Conservation (phyloP, 2,113 vertebrate genomes). For the Myrmecophaga tridactyla region DNA sequence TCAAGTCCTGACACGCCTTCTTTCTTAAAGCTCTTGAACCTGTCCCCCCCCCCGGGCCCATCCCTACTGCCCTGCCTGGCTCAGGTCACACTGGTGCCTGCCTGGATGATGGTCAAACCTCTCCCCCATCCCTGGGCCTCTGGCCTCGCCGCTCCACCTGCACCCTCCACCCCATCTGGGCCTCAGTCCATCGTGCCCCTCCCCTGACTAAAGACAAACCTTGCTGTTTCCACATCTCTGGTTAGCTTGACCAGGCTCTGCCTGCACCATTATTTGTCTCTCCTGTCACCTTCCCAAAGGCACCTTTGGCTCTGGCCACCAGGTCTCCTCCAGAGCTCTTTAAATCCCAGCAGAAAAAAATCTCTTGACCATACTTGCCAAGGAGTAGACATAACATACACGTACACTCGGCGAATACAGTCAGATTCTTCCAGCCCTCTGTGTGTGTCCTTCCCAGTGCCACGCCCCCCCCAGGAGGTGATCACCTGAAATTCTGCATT, state of each 20-base stretch:
- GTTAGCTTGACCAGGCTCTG: background rate
- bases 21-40: background rate
- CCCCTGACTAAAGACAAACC: background rate
- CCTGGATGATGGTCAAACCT: background rate
- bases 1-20: background rate
- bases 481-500: background rate
- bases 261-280: background rate
- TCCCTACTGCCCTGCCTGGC: background rate
- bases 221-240: constrained; percentile 14
- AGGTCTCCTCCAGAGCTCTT: background rate
- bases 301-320: background rate
- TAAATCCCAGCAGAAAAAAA: background rate
- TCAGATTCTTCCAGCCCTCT: background rate
- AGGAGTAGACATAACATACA: background rate
- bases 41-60: background rate
- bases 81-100: background rate
- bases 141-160: background rate
- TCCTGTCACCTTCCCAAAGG: background rate
- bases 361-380: background rate
- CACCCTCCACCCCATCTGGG: background rate
- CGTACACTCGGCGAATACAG: background rate
- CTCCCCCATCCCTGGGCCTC: background rate
- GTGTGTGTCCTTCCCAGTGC: background rate
- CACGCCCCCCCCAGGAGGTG: background rate
- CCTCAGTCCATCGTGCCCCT: background rate